These are phyloP conservation scores for Danio tinwini DNA, from an alignment of 2,797 vertebrate genomes.

Conservation along the genomic window DNA sequence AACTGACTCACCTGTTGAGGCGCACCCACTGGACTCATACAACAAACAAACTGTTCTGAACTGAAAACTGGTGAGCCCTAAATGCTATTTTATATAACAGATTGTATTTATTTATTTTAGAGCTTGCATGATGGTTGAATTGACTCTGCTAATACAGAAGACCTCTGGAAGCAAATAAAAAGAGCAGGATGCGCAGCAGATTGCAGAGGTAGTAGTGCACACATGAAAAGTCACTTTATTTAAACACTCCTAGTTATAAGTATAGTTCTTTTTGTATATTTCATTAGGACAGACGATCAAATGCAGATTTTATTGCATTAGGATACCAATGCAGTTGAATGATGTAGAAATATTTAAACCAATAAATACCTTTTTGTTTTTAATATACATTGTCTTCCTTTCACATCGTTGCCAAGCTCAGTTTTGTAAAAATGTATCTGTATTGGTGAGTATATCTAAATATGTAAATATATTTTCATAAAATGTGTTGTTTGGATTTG, in stretches of 20 bases:
- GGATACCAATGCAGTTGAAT: background rate
- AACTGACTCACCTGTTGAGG: conserved; percentile 39
- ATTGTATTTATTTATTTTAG: conserved; percentile 37
- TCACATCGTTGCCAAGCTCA: background rate
- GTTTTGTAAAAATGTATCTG: background rate
- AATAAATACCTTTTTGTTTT: background rate
- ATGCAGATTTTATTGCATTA: background rate
- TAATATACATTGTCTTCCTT: background rate
- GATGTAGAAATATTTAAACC: conserved; percentile 1
- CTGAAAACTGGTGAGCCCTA: background rate
- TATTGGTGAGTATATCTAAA: background rate
- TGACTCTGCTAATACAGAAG: background rate
- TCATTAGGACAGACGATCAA: too few species aligned
- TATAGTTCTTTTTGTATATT: background rate
- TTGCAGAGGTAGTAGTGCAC: background rate
- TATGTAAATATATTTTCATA: conserved; percentile 19
- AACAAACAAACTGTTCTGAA: conserved; percentile 66
- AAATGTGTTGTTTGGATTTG: background rate
- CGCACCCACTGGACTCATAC: background rate
- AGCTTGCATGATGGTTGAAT: background rate
- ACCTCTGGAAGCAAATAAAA: background rate
- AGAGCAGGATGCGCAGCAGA: conserved; percentile 12
- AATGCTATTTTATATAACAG: background rate
- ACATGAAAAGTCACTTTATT: background rate
- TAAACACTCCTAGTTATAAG: conserved; percentile 18